These are phyloP conservation scores for Pelodiscus sinensis DNA, from an alignment of 2,113 vertebrate genomes.

Conservation along the genomic window DNA sequence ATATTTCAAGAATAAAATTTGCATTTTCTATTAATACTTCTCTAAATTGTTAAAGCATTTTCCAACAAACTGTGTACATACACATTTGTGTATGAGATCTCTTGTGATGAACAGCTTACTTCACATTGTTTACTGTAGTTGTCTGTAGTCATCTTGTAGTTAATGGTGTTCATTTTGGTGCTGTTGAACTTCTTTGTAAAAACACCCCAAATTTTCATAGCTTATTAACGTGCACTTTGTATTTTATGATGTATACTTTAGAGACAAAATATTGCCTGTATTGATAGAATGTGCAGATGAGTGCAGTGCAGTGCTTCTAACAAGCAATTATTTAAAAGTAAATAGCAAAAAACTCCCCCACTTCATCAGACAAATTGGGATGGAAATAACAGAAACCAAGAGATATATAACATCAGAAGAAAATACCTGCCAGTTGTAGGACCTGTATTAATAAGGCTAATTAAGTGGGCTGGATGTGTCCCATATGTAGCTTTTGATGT, in stretches of 20 bases:
- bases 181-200: not conserved
- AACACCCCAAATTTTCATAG: not conserved
- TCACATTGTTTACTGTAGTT: not conserved
- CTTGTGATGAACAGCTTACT: not conserved
- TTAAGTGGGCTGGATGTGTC: no score
- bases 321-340: not conserved
- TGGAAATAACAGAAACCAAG: no score
- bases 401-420: no score
- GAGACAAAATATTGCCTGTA: not conserved
- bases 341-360: not conserved
- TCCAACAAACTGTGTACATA: accelerated
- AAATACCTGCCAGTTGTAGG: no score
- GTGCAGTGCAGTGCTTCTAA: no score
- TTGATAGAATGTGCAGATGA: accelerated
- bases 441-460: no score
- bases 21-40: accelerated
- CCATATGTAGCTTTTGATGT: no score
- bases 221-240: not conserved
- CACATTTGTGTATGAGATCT: not conserved
- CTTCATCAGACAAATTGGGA: no score
- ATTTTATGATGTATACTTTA: not conserved
- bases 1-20: accelerated
- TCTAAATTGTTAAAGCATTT: not conserved
- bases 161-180: not conserved
- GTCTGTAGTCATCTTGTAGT: not conserved